phyloP scores from a whole-genome alignment of 2,888 invertebrate species.

The Watsonalla cultraria region DNA sequence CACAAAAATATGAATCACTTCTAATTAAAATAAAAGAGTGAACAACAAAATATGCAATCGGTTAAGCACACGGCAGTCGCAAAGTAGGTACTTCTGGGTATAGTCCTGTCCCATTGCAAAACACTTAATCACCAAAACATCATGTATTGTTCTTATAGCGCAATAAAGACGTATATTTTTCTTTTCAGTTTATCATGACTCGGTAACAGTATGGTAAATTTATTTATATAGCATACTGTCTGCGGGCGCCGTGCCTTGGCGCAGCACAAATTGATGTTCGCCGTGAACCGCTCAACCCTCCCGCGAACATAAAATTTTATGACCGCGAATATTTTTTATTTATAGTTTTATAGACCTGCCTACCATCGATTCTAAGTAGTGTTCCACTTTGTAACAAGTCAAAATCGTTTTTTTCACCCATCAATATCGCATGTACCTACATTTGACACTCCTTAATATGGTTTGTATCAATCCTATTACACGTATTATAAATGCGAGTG shows the following conservation, averaged over 20 bases:
- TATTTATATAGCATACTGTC: slow-evolving; percentile 30
- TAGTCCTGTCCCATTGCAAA: not conserved
- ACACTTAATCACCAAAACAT: too few relatives aligned
- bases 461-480: too few relatives aligned
- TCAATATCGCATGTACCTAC: slow-evolving; percentile 2
- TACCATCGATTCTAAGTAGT: slow-evolving; percentile 40
- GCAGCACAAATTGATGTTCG: slow-evolving; percentile 46
- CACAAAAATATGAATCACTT: too few relatives aligned
- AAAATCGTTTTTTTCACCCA: slow-evolving; percentile 12
- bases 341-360: slow-evolving; percentile 61
- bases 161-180: slow-evolving; percentile 19
- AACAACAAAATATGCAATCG: too few relatives aligned
- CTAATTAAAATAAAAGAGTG: too few relatives aligned
- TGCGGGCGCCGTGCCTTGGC: slow-evolving; percentile 32
- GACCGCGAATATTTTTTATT: slow-evolving; percentile 68
- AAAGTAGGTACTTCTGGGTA: not conserved
- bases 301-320: slow-evolving; percentile 68
- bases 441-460: not conserved
- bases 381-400: slow-evolving; percentile 28
- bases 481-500: too few relatives aligned
- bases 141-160: not conserved
- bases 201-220: slow-evolving; percentile 21
- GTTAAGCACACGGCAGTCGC: too few relatives aligned
- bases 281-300: slow-evolving; percentile 45
- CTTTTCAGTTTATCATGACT: slow-evolving; percentile 13